A percentile compares a stretch with the other conserved stretches of the same genome.
Evolutionary conservation across 2,113 vertebrate genomes (phyloP).

Genomic region (Plotosus lineatus): DNA sequence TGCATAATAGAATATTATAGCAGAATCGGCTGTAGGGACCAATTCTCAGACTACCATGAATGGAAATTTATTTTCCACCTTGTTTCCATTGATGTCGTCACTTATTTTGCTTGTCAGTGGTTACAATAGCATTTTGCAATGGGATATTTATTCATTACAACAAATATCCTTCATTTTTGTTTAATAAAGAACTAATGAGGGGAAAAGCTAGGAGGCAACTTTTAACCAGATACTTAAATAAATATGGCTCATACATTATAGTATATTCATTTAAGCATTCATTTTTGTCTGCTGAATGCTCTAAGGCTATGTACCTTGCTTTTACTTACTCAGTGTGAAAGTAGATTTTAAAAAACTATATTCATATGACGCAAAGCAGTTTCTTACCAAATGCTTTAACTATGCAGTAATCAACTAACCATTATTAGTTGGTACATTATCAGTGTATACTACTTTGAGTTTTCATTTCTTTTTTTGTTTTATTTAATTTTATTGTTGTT

Average conservation of each 20-base stretch:
- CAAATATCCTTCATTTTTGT: background rate
- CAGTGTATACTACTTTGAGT: too few relatives aligned
- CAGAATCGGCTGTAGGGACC: background rate
- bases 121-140: conserved; percentile 10
- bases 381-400: background rate
- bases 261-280: background rate
- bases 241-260: background rate
- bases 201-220: background rate
- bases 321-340: background rate
- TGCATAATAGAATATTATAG: background rate
- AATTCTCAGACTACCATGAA: background rate
- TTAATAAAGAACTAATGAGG: background rate
- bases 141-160: background rate
- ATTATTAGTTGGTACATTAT: too few relatives aligned
- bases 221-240: background rate
- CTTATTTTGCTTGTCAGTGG: conserved; percentile 24
- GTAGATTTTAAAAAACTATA: background rate
- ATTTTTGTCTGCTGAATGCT: background rate
- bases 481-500: too few relatives aligned
- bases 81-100: conserved; percentile 8
- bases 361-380: background rate
- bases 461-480: too few relatives aligned
- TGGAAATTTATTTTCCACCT: conserved; percentile 20
- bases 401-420: background rate
- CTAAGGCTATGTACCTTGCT: background rate